Conservation (phyloP, 2,888 invertebrate species). For the Limnephilus rhombicus region DNA sequence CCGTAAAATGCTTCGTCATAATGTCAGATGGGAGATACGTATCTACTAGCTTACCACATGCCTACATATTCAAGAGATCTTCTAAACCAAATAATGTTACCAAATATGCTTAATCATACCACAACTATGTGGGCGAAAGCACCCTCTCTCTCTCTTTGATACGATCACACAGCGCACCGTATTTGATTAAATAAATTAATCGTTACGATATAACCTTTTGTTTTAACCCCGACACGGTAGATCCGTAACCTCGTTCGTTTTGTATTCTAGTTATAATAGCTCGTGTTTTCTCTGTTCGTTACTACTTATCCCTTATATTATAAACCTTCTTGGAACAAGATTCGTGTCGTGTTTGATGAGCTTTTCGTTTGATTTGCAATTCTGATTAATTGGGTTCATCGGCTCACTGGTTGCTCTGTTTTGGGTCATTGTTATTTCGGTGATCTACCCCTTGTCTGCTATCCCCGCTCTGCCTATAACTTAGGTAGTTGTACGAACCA, state of each 20-base stretch:
- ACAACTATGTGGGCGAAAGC: neutral
- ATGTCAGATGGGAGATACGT: constrained; percentile 29
- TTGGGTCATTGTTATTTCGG: constrained; percentile 3
- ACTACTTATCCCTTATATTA: neutral
- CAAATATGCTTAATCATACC: constrained; percentile 36
- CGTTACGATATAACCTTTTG: constrained; percentile 6
- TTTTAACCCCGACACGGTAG: neutral
- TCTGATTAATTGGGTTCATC: neutral
- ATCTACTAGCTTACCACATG: neutral
- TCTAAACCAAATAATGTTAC: neutral
- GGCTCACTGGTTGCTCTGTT: constrained; percentile 2
- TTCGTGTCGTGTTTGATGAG: neutral
- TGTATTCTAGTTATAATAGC: neutral
- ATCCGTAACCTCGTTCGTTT: neutral
- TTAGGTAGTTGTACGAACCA: neutral
- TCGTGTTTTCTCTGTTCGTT: neutral
- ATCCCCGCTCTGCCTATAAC: neutral
- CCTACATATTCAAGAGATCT: neutral
- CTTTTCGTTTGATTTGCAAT: neutral
- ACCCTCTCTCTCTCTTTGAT: neutral
- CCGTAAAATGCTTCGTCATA: constrained; percentile 24
- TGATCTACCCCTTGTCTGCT: neutral
- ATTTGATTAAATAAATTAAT: constrained; percentile 24
- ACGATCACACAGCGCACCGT: neutral
- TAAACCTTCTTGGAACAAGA: too few species aligned